Evolutionary conservation across 2,888 invertebrate genomes (phyloP).

Genomic region (Pseudoips prasinana): DNA sequence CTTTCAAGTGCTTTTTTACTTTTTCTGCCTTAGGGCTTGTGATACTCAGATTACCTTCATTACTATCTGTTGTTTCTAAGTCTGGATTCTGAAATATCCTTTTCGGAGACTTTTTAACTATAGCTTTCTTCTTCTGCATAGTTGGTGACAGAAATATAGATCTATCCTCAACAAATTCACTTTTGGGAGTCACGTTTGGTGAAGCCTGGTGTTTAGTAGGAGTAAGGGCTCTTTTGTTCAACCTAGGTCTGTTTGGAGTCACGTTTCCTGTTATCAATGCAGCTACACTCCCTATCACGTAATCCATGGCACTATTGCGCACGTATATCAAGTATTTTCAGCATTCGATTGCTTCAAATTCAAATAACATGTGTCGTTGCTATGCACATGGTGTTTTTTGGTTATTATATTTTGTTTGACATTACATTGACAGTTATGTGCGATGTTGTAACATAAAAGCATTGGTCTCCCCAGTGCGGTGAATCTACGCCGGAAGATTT

Average conservation of each 20-base stretch:
- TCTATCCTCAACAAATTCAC: constrained; percentile 63
- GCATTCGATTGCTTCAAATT: constrained; percentile 4
- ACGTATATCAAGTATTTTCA: constrained; percentile 16
- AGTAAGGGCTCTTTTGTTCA: constrained; percentile 62
- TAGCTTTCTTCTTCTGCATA: constrained; percentile 69
- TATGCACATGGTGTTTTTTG: constrained; percentile 50
- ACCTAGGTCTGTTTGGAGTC: constrained; percentile 77
- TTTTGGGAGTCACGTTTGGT: constrained; percentile 72
- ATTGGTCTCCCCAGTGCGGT: too few relatives aligned
- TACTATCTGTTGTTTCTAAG: constrained; percentile 51
- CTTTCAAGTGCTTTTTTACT: constrained; percentile 67
- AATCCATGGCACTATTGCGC: constrained; percentile 58
- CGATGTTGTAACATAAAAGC: too few relatives aligned
- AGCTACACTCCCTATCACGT: constrained; percentile 81
- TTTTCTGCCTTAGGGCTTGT: constrained; percentile 64
- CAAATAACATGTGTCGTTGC: constrained; percentile 10
- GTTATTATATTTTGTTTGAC: constrained; percentile 27
- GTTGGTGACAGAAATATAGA: constrained; percentile 72
- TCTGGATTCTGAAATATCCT: constrained; percentile 70
- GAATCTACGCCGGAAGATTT: too few relatives aligned
- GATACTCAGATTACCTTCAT: constrained; percentile 34
- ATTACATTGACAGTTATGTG: constrained; percentile 7
- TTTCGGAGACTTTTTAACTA: constrained; percentile 73
- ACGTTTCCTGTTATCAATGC: constrained; percentile 81
- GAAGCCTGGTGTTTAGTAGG: constrained; percentile 71